Conservation (phyloP, 2,113 vertebrate genomes). For the Chaenogobius annularis region DNA sequence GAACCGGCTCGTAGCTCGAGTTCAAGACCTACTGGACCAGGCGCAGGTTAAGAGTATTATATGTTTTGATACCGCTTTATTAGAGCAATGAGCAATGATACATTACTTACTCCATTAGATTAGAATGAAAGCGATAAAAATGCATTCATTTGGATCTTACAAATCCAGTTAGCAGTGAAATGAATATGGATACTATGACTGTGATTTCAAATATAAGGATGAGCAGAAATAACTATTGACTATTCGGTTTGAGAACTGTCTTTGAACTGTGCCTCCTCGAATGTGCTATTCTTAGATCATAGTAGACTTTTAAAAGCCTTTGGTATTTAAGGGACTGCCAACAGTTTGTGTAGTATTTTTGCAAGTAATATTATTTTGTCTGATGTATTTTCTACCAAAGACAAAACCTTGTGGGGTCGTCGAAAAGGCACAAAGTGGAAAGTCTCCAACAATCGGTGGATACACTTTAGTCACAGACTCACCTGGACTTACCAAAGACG, state of each 20-base stretch:
- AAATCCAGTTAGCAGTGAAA: background rate
- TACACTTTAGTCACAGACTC: conserved; percentile 67
- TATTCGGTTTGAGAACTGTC: background rate
- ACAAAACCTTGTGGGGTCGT: conserved; percentile 56
- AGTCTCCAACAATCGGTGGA: conserved; percentile 57
- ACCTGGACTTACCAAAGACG: conserved; percentile 42
- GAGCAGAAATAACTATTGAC: background rate
- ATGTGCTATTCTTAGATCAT: conserved; percentile 27
- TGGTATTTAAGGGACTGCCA: background rate
- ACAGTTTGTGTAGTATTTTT: background rate
- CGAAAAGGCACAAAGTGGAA: conserved; percentile 46
- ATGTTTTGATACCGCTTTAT: background rate
- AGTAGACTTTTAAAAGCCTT: background rate
- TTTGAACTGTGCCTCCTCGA: conserved; percentile 24
- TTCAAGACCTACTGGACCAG: conserved; percentile 82
- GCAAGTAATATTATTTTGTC: background rate
- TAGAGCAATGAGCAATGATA: too few relatives aligned
- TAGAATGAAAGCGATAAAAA: background rate
- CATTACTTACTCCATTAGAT: background rate
- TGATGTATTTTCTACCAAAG: conserved; percentile 62
- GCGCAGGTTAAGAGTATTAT: conserved; percentile 75
- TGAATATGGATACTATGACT: background rate
- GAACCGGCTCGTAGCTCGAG: conserved; percentile 75
- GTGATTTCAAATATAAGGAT: background rate
- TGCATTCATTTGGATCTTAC: background rate